Conservation (phyloP, 1,140 invertebrate species). For the Trissolcus basalis region DNA sequence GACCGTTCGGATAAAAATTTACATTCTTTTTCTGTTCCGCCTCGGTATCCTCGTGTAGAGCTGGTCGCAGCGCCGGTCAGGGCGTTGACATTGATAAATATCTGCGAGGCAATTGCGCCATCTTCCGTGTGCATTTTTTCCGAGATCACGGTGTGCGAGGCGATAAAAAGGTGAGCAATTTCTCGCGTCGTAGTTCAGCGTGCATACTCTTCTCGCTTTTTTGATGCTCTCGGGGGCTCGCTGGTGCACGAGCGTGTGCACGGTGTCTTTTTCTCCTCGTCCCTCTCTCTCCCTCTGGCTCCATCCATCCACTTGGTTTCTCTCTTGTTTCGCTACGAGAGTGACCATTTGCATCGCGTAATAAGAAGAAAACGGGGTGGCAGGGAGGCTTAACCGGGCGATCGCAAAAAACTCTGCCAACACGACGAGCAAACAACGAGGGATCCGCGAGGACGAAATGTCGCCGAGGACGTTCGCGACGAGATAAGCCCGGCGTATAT, state of each 20-base stretch:
- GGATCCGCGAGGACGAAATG: slow-evolving; percentile 35
- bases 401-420: slow-evolving; percentile 51
- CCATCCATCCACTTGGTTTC: slow-evolving; percentile 19
- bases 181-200: slow-evolving; percentile 21
- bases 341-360: slow-evolving; percentile 64
- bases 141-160: slow-evolving; percentile 9
- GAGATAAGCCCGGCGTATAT: slow-evolving; percentile 41
- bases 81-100: slow-evolving; percentile 32
- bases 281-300: too few relatives aligned
- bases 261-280: background rate
- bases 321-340: slow-evolving; percentile 29
- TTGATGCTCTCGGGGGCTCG: slow-evolving; percentile 16
- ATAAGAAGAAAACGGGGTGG: slow-evolving; percentile 57
- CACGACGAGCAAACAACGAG: slow-evolving; percentile 51
- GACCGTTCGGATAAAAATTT: too few relatives aligned
- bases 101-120: slow-evolving; percentile 8
- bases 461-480: slow-evolving; percentile 50
- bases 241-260: slow-evolving; percentile 22
- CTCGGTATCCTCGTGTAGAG: too few relatives aligned
- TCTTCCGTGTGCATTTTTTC: slow-evolving; percentile 40
- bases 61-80: too few relatives aligned
- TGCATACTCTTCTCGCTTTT: slow-evolving; percentile 36
- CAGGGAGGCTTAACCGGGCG: slow-evolving; percentile 35
- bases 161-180: slow-evolving; percentile 43
- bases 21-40: too few relatives aligned